Evolutionary conservation across 2,888 invertebrate species (phyloP), one percentile per base, ranked within the genome.

Genomic region (Hermaeophaga mercurialis): DNA sequence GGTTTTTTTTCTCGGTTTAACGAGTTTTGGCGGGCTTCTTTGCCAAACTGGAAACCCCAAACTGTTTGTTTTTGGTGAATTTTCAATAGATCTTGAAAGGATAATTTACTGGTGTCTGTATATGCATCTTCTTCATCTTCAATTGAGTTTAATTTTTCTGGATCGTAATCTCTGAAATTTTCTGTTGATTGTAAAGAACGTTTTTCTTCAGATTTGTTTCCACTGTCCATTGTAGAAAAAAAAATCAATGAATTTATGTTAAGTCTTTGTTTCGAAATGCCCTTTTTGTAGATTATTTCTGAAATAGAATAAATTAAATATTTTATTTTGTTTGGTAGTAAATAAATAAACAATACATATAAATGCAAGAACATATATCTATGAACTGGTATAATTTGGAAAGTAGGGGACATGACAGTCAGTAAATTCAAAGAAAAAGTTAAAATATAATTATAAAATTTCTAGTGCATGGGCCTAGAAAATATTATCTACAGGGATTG

Each of bases 31-130:
- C 65, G 65, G 19, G 69, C 64, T 56, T 72, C 73, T 59, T 73
- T 69, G 5, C 73, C 73, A 54, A 73, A 74, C 58, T 70, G 68
- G 46, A 74, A 74, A 8, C 73, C 74, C 68, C 70, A 74, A 6
- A 74, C 70, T 3, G 71, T 66, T 54, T 71, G 70, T 38, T 69
- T 72, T 39, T 68, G 68, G 49, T 74, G 74, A 26, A 70, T 68
- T 61, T 68, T 70, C 22, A 73, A 58, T 34, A 73, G 58, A 58
- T 73, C 72, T 56, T 62, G 66, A 48, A 73, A 73, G 5, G 73
- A 62, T 14, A 71, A 58, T 59, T 68, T 67, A 34, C 64, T 70
- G 14, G 64, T 64, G 47, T 71, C 68, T 18, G 64, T 66, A 54
- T 70, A 70, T 31, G 67, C 65, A 14, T 58, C 60, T 54, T 64